A percentile compares a stretch with the other conserved stretches of the same genome.
phyloP scores from a whole-genome alignment of 2,888 invertebrate species.

The Drosophila emarginata region DNA sequence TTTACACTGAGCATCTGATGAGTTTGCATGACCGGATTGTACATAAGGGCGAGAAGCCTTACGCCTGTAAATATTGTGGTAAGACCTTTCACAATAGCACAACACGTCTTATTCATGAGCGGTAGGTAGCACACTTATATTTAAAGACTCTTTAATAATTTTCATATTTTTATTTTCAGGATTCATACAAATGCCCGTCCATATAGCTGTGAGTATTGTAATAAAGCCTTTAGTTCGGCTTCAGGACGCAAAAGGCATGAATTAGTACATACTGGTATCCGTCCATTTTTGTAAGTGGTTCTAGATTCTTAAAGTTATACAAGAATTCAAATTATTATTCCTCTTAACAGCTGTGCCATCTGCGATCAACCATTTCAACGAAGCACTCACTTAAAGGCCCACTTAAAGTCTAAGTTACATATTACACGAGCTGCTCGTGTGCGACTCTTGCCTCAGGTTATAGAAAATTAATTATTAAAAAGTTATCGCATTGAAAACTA shows the following conservation, averaged over 20 bases:
- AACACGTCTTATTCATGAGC: slow-evolving; percentile 75
- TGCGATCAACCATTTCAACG: slow-evolving; percentile 60
- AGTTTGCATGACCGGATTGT: slow-evolving; percentile 50
- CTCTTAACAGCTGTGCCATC: slow-evolving; percentile 44
- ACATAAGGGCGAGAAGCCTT: slow-evolving; percentile 80
- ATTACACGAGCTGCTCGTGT: not conserved
- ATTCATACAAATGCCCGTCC: slow-evolving; percentile 79
- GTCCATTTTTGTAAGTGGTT: slow-evolving; percentile 53
- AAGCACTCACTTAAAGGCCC: slow-evolving; percentile 61
- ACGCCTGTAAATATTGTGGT: slow-evolving; percentile 72
- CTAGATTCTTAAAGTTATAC: not conserved
- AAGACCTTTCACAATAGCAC: slow-evolving; percentile 77
- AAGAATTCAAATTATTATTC: not conserved
- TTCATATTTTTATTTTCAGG: slow-evolving; percentile 41
- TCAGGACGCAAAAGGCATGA: slow-evolving; percentile 78
- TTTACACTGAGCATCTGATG: slow-evolving; percentile 59
- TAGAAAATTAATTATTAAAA: not conserved
- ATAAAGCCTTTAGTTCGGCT: slow-evolving; percentile 73
- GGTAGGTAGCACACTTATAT: slow-evolving; percentile 48
- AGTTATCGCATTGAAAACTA: too few relatives aligned
- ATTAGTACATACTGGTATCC: slow-evolving; percentile 54
- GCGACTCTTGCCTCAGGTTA: not conserved
- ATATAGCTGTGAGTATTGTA: slow-evolving; percentile 70
- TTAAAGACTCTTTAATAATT: not conserved
- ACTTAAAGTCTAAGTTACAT: slow-evolving; percentile 59